Conservation (phyloP, 1,140 invertebrate species). For the Scaptomyza graminum region DNA sequence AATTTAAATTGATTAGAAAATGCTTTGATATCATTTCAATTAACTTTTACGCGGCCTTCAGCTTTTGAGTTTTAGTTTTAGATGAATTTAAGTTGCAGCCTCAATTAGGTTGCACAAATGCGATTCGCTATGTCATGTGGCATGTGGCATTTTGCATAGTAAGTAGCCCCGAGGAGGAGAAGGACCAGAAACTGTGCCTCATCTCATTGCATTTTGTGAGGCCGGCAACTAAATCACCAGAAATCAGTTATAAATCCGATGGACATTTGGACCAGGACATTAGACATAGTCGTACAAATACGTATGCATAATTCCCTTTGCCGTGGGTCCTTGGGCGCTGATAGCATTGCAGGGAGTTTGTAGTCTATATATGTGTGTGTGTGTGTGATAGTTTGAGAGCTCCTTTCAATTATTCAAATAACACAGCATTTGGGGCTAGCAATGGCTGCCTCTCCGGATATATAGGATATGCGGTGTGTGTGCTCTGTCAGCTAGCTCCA, state of each 20-base stretch:
- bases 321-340: conserved; percentile 45
- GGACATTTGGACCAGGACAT: conserved; percentile 61
- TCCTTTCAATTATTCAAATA: conserved; percentile 80
- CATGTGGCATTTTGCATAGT: conserved; percentile 74
- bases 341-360: conserved; percentile 47
- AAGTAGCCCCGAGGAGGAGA: conserved; percentile 42
- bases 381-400: conserved; percentile 22
- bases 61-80: conserved; percentile 49
- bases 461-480: conserved; percentile 1
- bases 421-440: conserved; percentile 59
- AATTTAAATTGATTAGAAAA: conserved; percentile 82
- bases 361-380: conserved; percentile 1
- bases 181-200: conserved; percentile 25
- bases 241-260: conserved; percentile 80
- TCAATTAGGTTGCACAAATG: conserved; percentile 47
- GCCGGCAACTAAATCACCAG: conserved; percentile 73
- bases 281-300: conserved; percentile 74
- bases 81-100: conserved; percentile 57
- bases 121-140: conserved; percentile 60
- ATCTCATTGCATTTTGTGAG: conserved; percentile 67
- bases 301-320: conserved; percentile 82
- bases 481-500: conserved; percentile 8
- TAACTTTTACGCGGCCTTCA: conserved; percentile 73
- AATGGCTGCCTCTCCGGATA: conserved; percentile 20
- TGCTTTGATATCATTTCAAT: conserved; percentile 81